Percentiles rank a stretch among this genome's conserved stretches.
Conservation (phyloP, 2,113 vertebrate species). For the Macroglossus sobrinus region DNA sequence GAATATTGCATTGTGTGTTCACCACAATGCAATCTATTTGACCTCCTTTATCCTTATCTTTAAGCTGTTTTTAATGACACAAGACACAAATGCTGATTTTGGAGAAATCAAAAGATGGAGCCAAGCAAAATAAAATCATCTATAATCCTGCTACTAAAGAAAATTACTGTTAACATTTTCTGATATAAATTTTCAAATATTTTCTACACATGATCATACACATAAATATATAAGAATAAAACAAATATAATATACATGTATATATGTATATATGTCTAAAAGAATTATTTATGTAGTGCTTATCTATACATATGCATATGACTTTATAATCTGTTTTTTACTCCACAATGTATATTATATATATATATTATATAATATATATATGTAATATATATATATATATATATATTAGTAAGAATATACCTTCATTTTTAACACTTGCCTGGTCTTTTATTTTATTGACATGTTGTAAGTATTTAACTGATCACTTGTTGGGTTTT, state of each 20-base stretch:
- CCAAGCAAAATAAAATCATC: not conserved
- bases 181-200: not conserved
- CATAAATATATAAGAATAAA: not conserved
- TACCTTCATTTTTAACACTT: not conserved
- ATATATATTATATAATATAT: not conserved
- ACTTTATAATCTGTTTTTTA: not conserved
- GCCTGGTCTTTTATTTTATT: not conserved
- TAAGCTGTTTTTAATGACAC: not conserved
- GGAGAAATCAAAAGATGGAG: not conserved
- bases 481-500: not conserved
- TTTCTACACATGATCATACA: not conserved
- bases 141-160: not conserved
- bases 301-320: not conserved
- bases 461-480: not conserved
- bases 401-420: not conserved
- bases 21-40: not conserved
- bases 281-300: not conserved
- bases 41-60: too few species aligned
- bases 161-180: not conserved
- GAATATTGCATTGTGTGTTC: too few species aligned
- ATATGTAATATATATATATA: too few species aligned
- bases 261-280: not conserved
- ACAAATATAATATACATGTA: not conserved
- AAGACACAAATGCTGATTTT: not conserved
- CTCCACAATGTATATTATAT: not conserved